Base-by-base conservation (phyloP, 2,113 vertebrate species). In the Cheilinus undulatus region DNA sequence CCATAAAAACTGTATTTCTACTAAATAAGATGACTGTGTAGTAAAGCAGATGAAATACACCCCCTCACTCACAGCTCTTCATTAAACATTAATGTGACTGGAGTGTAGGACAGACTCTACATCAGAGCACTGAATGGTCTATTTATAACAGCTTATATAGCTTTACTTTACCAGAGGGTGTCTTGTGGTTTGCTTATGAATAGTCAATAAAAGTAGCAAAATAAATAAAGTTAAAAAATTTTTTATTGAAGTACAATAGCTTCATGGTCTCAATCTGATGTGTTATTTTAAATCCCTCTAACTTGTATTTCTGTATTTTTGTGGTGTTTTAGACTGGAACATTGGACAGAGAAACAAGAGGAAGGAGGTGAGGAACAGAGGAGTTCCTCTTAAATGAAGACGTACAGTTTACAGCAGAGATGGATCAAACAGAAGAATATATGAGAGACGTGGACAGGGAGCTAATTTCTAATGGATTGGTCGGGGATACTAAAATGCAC, bases 401-500 rank as follows among this genome's bases (percentile, higher is more conserved):
- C 48, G 59, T 22, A 64, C 27, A 22, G 53, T 32, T 15, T 13
- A 52, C 2, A 71, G 28, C 15, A 80, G 40, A 66, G 1, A 27
- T 19, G n/a, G 19, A 61, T 22, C 56, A 79, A 70, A 73, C 27
- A 7, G 27, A 19, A 40, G 4, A 50, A 24, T 17, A 4, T 14
- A 22, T 2, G 24, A 20, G 27, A 19, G 30, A 9, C n/a, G 24
- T 3, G n/a, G 45, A 56, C 32, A 48, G 56, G 71, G 19, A 2
- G 40, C 22, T 54, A 66, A 63, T 57, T 28, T 28, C 38, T 70
- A 84, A 26, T 68, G 83, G 80, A 58, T 20, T 11, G 23, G 40
- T 51, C 15, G 12, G 69, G 87, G 46, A 51, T 7, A 57, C 70
- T 87, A 82, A 59, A 84, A 81, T 69, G 76, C 76, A 88, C 78